These are phyloP conservation scores for Barnardius zonarius DNA, from an alignment of 2,113 vertebrate genomes.

Conservation along the genomic window DNA sequence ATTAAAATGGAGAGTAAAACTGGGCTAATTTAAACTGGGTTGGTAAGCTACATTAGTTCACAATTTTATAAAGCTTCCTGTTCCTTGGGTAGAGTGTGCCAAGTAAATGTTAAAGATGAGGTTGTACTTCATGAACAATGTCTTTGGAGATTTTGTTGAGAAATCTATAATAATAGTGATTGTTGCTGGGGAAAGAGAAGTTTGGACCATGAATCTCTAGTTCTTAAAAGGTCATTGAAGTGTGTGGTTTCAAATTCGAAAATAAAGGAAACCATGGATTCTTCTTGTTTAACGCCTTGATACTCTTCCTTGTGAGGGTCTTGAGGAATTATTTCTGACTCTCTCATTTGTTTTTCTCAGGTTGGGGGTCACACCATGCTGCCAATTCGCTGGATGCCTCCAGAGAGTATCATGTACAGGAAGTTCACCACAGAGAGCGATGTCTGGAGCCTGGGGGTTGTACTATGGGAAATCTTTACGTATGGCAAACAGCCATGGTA, in stretches of 20 bases:
- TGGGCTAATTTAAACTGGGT: neutral
- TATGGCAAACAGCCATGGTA: constrained; percentile 99
- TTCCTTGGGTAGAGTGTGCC: neutral
- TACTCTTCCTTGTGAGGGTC: neutral
- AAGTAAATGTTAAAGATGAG: neutral
- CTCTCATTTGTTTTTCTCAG: constrained; percentile 64
- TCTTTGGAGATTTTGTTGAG: neutral
- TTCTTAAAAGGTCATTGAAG: neutral
- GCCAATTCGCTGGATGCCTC: constrained; percentile 99
- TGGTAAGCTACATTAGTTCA: neutral
- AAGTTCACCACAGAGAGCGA: constrained; percentile 99
- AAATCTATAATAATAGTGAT: neutral
- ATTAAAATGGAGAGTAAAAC: neutral
- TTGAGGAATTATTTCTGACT: neutral
- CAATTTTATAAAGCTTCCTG: neutral
- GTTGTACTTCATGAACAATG: neutral
- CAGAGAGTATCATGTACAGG: constrained; percentile 99
- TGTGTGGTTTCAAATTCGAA: neutral
- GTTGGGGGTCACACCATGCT: constrained; percentile 98
- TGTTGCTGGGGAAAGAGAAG: neutral
- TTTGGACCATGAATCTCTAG: neutral
- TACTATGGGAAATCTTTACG: constrained; percentile 99
- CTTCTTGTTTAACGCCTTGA: neutral
- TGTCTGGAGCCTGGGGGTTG: constrained; percentile 97
- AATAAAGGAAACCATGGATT: neutral